phyloP scores from a whole-genome alignment of 2,113 vertebrate genomes.

The Malaclemys terrapin region DNA sequence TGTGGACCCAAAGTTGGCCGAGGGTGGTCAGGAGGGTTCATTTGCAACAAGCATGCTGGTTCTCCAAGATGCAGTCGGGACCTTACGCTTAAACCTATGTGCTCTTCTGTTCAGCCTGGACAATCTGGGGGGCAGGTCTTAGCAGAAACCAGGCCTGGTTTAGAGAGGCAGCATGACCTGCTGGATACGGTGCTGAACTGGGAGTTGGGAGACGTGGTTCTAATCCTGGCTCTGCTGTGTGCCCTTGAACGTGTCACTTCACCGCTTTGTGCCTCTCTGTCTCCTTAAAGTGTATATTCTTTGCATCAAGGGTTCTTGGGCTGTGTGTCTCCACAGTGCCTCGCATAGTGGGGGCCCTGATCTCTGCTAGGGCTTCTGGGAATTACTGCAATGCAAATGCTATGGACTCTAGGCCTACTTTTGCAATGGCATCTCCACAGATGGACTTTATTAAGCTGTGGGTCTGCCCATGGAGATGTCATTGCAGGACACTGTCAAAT shows the following conservation, averaged over 20 bases:
- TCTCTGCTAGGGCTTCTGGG: neutral
- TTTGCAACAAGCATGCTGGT: neutral
- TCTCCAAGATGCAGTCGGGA: neutral
- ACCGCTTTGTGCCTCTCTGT: neutral
- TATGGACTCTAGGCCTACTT: neutral
- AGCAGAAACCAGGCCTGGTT: neutral
- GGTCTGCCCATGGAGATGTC: neutral
- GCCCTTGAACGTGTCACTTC: fast-evolving
- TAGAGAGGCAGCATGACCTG: neutral
- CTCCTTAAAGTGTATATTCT: fast-evolving
- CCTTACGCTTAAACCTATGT: fast-evolving
- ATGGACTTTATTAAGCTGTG: neutral
- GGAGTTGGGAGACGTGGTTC: neutral
- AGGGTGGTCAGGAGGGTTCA: fast-evolving
- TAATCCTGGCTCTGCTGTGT: neutral
- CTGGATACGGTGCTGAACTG: fast-evolving
- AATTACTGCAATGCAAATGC: neutral
- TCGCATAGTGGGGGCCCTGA: neutral
- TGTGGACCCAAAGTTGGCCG: neutral
- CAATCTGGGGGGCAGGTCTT: neutral
- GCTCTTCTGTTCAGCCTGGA: neutral
- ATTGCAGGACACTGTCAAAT: neutral
- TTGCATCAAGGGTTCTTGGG: neutral
- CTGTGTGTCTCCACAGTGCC: neutral
- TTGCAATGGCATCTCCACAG: neutral